These are phyloP conservation scores for Laupala kohalensis DNA, from an alignment of 1,140 invertebrate species.

Conservation along the genomic window DNA sequence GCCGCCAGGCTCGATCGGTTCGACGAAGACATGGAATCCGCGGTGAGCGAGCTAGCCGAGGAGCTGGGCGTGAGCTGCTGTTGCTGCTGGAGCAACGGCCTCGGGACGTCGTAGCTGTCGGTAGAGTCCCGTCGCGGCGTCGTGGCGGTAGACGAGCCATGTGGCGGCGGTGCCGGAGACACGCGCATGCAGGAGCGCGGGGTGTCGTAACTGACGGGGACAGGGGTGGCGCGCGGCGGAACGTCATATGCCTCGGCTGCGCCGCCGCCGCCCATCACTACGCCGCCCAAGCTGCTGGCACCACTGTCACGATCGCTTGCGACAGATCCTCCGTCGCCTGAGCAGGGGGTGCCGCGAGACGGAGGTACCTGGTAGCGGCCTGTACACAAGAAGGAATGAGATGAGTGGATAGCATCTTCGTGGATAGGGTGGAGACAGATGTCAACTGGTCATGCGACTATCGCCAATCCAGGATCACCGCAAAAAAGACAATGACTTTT, in stretches of 20 bases:
- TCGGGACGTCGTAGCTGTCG: conserved; percentile 36
- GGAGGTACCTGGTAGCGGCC: conserved; percentile 24
- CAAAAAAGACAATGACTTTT: too few species aligned
- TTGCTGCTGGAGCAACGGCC: conserved; percentile 27
- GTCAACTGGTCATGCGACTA: too few species aligned
- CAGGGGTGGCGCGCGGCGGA: conserved; percentile 42
- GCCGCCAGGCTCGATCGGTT: conserved; percentile 31
- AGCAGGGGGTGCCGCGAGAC: not conserved
- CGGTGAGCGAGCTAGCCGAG: conserved; percentile 37
- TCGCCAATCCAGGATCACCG: too few species aligned
- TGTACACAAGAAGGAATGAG: conserved; percentile 10
- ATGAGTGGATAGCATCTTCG: not conserved
- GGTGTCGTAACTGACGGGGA: conserved; percentile 16
- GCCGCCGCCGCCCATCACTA: not conserved
- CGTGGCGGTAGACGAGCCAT: conserved; percentile 18
- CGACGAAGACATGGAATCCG: conserved; percentile 29
- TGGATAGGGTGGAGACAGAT: too few species aligned
- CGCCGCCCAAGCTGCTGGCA: not conserved
- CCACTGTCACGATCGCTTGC: not conserved
- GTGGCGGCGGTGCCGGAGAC: conserved; percentile 7
- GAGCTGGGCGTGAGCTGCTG: conserved; percentile 45
- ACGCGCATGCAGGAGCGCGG: conserved; percentile 12
- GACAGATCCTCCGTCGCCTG: not conserved
- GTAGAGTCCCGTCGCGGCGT: not conserved
- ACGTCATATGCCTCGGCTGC: conserved; percentile 39